Evolutionary conservation across 64 coral and sea anemone species (phyloP), one percentile per base, ranked within the genome.

Genomic region (Montipora foliosa): DNA sequence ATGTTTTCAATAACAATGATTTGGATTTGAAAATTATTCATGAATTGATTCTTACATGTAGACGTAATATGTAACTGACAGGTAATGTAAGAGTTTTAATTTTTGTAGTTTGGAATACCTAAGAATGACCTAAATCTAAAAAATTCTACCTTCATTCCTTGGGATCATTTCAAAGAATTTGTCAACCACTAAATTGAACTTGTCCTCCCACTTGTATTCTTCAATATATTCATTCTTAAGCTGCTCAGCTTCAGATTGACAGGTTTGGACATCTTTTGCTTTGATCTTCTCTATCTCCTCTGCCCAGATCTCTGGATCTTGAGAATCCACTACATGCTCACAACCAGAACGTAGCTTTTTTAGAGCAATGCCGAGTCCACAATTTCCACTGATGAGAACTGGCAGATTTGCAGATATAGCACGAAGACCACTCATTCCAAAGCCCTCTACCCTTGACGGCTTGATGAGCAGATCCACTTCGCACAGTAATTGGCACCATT

Each of bases 391-490:
- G 45, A 86, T n/a, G 49, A 86, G 82, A 19, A 86, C 16, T 4
- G 82, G 82, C 9, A 86, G 45, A 49, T 71, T 59, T 14, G 66
- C 82, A 10, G 82, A 70, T 71, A 86, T 86, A 1, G 82, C 82
- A 21, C 82, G 62, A 17, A 86, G 82, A 70, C 82, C 82, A 49
- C 82, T 86, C 47, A 86, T 86, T 21, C 82, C 82, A 71, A 86
- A 86, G 17, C 82, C 82, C 19, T 86, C 82, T 51, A 64, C 71
- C 37, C 66, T 86, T 86, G 82, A 86, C 0, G 82, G 82, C 47
- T 86, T 86, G 64, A 86, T 72, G 7, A 86, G 13, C 47, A 86
- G 82, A 24, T 86, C 82, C 19, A 86, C 82, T 72, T 86, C 82
- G 21, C 82, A 86, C 22, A 86, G 82, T 45, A 70, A 71, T 68